Percentiles rank a stretch among this genome's conserved stretches.
These are phyloP conservation scores for Dinocampus coccinellae DNA, from an alignment of 2,888 invertebrate genomes.

Conservation along the genomic window DNA sequence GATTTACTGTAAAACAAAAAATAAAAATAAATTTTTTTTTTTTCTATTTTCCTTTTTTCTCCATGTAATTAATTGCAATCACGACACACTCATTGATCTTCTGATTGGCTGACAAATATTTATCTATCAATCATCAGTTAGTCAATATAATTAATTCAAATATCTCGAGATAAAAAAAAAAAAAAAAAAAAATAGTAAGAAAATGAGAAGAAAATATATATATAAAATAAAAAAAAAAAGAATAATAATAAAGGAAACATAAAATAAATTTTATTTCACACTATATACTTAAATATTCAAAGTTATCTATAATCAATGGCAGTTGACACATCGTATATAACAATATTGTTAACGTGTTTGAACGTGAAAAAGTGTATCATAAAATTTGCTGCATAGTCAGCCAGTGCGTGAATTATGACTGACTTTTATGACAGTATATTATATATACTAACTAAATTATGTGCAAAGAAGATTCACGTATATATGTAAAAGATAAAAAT, in stretches of 20 bases:
- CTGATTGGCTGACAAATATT: not conserved
- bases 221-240: too few species aligned
- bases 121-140: too few species aligned
- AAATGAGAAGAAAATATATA: too few species aligned
- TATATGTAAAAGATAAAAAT: not conserved
- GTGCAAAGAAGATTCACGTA: not conserved
- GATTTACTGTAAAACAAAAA: not conserved
- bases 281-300: not conserved
- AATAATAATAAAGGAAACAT: too few species aligned
- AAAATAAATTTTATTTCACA: too few species aligned
- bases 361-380: conserved; percentile 4
- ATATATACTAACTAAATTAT: not conserved
- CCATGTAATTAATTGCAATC: not conserved
- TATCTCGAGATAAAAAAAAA: not conserved
- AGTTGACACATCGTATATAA: not conserved
- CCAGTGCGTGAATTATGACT: conserved; percentile 6
- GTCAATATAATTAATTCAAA: too few species aligned
- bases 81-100: not conserved
- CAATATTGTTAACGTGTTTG: not conserved
- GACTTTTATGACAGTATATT: not conserved
- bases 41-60: not conserved
- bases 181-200: not conserved
- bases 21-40: not conserved
- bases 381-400: conserved; percentile 15
- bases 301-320: not conserved